Base-by-base conservation (phyloP, 2,888 invertebrate species). In the Ochropleura leucogaster region DNA sequence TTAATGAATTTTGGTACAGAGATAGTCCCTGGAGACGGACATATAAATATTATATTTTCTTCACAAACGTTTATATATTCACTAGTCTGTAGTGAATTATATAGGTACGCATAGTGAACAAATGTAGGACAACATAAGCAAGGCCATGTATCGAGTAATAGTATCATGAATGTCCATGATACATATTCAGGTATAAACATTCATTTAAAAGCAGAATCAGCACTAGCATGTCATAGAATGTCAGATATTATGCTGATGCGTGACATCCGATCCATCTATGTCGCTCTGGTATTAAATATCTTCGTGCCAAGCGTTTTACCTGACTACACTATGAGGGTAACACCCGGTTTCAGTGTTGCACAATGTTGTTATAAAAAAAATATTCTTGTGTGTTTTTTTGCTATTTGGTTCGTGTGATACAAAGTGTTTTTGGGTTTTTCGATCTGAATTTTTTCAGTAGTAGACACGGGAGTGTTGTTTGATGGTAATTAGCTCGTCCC, bases 241-340 rank as follows among this genome's bases (percentile, higher is more conserved):
- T 66, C 59, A 66, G 68, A 65, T 20, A 83, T 80, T 72, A 73
- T 69, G 84, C 84, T 68, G 69, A 55, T 51, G 49, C 30, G 20
- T 51, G 80, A 74, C 67, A 81, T 42, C 10, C 55, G 67, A 81
- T 84, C 80, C 60, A 47, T 84, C 74, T 79, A 4, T 53, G 84
- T 80, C 84, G 42, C 44, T 44, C 40, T 30, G 67, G 74, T 84
- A 81, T 81, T 81, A 84, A 81, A 81, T 80, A 74, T 74, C 84
- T 67, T 16, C 53, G 30, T 67, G 59, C 40, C 30, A 62, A 53
- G 49, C 68, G 60, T 53, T 65, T 65, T 80, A 79, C 84, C 68
- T 73, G 69, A 59, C 60, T 18, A 53, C 79, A 82, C 42, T 55
- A 12, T 67, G 7, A 40, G 49, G 64, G 60, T 69, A 79, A 59